These are phyloP conservation scores for Papilio gigon DNA, from an alignment of 2,888 invertebrate species.

Conservation along the genomic window DNA sequence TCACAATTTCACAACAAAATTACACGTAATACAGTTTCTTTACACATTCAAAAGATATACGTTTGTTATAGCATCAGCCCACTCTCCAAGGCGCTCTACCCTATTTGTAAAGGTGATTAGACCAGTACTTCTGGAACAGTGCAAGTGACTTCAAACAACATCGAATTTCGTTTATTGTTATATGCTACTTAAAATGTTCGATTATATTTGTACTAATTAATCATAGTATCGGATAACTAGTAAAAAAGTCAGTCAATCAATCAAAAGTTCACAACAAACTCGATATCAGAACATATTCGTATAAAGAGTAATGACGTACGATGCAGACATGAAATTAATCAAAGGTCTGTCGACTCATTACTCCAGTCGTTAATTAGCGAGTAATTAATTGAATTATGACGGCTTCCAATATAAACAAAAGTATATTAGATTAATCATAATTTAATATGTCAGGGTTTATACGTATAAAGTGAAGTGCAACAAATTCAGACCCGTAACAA, in stretches of 20 bases:
- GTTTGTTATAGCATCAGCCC: too few relatives aligned
- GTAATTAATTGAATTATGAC: slow-evolving; percentile 12
- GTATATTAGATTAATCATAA: slow-evolving; percentile 6
- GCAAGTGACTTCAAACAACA: too few relatives aligned
- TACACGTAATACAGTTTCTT: not conserved
- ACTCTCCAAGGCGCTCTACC: too few relatives aligned
- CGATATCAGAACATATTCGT: not conserved
- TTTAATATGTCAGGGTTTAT: not conserved
- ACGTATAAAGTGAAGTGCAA: too few relatives aligned
- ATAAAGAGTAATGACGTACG: slow-evolving; percentile 11
- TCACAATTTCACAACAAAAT: slow-evolving; percentile 10
- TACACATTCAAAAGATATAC: too few relatives aligned
- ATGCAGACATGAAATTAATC: slow-evolving; percentile 17
- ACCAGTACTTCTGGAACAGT: too few relatives aligned
- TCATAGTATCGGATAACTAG: not conserved
- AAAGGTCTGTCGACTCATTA: slow-evolving; percentile 19
- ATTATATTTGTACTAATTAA: not conserved
- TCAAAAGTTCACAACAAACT: not conserved
- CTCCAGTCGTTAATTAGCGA: slow-evolving; percentile 19
- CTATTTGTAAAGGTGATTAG: too few relatives aligned
- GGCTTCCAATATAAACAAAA: not conserved
- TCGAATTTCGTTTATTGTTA: too few relatives aligned
- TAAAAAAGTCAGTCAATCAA: slow-evolving; percentile 9
- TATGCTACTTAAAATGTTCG: not conserved
- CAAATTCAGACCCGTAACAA: too few relatives aligned